A percentile compares a stretch with the other conserved stretches of the same genome.
Evolutionary conservation across 2,888 invertebrate species (phyloP).

Genomic region (Andrena marginata): DNA sequence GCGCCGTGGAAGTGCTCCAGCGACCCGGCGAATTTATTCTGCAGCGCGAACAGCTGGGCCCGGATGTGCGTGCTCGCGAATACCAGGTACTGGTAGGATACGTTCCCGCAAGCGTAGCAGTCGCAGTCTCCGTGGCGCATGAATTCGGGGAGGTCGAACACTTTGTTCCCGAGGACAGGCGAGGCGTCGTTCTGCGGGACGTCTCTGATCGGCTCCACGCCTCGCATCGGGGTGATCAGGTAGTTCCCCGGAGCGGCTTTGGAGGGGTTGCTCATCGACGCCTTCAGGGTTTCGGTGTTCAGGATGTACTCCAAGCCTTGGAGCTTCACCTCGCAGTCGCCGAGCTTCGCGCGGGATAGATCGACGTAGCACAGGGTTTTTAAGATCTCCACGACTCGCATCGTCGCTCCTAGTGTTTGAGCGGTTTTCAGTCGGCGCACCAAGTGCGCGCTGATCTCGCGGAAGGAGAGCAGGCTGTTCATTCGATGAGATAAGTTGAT

Average conservation of each 20-base stretch:
- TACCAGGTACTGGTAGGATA: slow-evolving; percentile 77
- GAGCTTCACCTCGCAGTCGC: slow-evolving; percentile 80
- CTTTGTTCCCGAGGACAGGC: slow-evolving; percentile 75
- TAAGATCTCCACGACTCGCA: slow-evolving; percentile 78
- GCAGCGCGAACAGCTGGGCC: slow-evolving; percentile 78
- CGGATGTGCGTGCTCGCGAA: slow-evolving; percentile 77
- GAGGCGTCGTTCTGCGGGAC: slow-evolving; percentile 72
- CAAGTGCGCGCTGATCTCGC: slow-evolving; percentile 78
- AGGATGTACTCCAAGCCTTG: slow-evolving; percentile 81
- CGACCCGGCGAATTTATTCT: slow-evolving; percentile 69
- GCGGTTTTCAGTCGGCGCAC: slow-evolving; percentile 71
- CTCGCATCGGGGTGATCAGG: slow-evolving; percentile 39
- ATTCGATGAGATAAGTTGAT: slow-evolving; percentile 72
- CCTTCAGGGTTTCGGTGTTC: slow-evolving; percentile 74
- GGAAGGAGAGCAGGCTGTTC: slow-evolving; percentile 78
- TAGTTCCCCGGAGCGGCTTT: slow-evolving; percentile 21
- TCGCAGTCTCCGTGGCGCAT: slow-evolving; percentile 74
- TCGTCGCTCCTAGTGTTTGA: slow-evolving; percentile 75
- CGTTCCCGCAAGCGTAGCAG: slow-evolving; percentile 79
- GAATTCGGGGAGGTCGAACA: slow-evolving; percentile 76
- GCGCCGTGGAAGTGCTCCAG: slow-evolving; percentile 79
- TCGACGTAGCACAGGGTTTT: slow-evolving; percentile 80
- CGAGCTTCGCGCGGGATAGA: slow-evolving; percentile 73
- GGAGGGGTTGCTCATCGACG: slow-evolving; percentile 58
- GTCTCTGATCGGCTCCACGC: slow-evolving; percentile 63